Evolutionary conservation across 2,113 vertebrate species (phyloP), one percentile per base, ranked within the genome.

Genomic region (Proteles cristata): DNA sequence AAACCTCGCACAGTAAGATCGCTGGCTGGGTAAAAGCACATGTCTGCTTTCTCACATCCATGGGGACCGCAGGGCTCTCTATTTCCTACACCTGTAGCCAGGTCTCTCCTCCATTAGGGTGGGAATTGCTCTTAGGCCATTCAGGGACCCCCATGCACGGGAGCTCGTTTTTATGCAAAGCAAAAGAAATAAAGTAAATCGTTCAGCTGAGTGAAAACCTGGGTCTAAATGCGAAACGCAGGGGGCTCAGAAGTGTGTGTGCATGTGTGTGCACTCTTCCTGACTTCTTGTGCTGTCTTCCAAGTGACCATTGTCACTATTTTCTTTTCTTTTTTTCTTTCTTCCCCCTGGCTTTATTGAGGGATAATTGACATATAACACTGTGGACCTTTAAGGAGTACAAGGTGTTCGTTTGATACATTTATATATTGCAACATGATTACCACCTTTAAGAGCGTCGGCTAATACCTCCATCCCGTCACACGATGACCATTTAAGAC

Each of bases 1-100:
- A 93, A 94, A 77, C 71, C 97, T 85, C 93, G 80, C 96, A 95
- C 90, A 96, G 90, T 97, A 84, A 73, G 77, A 95, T 97, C 84
- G 94, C 76, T 86, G 85, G 93, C 98, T 90, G 84, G 73, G n/a
- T 74, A 7, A 66, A 93, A 94, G 91, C 31, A n/a, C 2, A 0
- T 28, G 71, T 74, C 45, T 39, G 81, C 39, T 28, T 82, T 50
- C 9, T n/a, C 45, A 12, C 53, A 1, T 15, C 28, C 39, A 0
- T 9, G 35, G 65, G 65, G 23, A 10, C n/a, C n/a, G 45, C 50
- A 15, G 8, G 68, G 6, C 1, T 2, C 4, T 5, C 74, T 15
- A 3, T 48, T 4, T 83, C 96, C 79, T 50, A 87, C 73, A 58
- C 96, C 97, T 6, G 1, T 76, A 10, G 25, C 81, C 93, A 79